Evolutionary conservation across 2,113 vertebrate genomes (phyloP).

Genomic region (Castor canadensis): DNA sequence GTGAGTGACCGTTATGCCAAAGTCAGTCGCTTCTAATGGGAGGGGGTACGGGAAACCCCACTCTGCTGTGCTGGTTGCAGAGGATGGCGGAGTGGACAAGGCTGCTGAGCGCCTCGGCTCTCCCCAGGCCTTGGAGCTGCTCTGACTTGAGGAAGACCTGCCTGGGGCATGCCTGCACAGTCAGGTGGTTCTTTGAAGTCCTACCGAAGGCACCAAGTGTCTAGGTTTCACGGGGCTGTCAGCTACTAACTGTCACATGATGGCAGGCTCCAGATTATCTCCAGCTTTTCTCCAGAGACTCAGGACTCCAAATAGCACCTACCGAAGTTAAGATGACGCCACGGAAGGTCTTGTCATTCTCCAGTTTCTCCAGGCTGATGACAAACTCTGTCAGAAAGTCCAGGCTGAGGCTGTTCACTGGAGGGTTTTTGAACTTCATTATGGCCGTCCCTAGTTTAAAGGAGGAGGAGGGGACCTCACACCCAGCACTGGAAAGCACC

Average conservation of each 20-base stretch:
- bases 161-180: too few relatives aligned
- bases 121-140: too few relatives aligned
- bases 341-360: constrained; percentile 90
- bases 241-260: fast-evolving
- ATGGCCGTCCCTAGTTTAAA: constrained; percentile 86
- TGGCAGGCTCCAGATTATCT: not conserved
- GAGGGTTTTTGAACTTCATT: constrained; percentile 91
- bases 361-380: constrained; percentile 94
- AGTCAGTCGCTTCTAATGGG: not conserved
- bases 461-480: not conserved
- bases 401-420: constrained; percentile 94
- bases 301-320: not conserved
- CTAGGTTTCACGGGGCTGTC: not conserved
- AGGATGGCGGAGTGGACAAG: not conserved
- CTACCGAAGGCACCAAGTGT: fast-evolving
- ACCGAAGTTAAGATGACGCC: constrained; percentile 94
- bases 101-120: too few relatives aligned
- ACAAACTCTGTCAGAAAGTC: constrained; percentile 93
- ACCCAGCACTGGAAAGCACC: not conserved
- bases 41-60: not conserved
- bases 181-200: not conserved
- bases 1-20: fast-evolving
- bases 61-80: too few relatives aligned
- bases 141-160: not conserved
- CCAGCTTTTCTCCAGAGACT: not conserved